phyloP scores from a whole-genome alignment of 2,113 vertebrate species.

The Heterotis niloticus region DNA sequence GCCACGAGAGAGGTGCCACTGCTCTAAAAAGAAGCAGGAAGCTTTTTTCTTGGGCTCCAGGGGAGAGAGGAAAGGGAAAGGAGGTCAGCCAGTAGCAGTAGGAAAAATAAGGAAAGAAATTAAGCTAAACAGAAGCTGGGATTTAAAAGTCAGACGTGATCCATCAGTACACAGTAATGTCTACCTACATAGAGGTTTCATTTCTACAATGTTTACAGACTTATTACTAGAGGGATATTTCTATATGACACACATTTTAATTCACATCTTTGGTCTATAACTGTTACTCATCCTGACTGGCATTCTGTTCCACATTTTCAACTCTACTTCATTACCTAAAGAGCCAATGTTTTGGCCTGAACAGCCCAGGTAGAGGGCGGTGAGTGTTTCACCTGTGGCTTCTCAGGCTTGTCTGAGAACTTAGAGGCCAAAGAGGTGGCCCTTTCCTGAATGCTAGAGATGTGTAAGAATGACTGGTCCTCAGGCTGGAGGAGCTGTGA shows the following conservation, averaged over 20 bases:
- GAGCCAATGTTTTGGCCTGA: neutral
- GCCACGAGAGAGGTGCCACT: conserved; percentile 77
- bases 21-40: conserved; percentile 78
- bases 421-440: conserved; percentile 49
- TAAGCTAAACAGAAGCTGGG: conserved; percentile 18
- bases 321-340: neutral
- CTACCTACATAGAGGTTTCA: no score
- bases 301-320: neutral
- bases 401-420: conserved; percentile 53
- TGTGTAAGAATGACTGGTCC: conserved; percentile 46
- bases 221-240: no score
- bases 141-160: no score
- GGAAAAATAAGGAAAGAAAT: neutral
- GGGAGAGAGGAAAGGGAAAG: conserved; percentile 39
- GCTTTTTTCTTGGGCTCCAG: conserved; percentile 76
- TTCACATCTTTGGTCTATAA: no score
- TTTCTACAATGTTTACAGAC: no score
- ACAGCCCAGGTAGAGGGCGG: conserved; percentile 2
- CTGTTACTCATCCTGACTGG: no score
- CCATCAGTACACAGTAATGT: no score
- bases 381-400: conserved; percentile 41
- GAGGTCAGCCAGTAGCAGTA: conserved; percentile 6
- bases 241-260: no score
- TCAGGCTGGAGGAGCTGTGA: conserved; percentile 29
- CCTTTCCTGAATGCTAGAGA: conserved; percentile 61